A percentile compares a stretch with the other conserved stretches of the same genome.
Conservation (phyloP, 2,113 vertebrate genomes). For the Petrocephalus microphthalmus region DNA sequence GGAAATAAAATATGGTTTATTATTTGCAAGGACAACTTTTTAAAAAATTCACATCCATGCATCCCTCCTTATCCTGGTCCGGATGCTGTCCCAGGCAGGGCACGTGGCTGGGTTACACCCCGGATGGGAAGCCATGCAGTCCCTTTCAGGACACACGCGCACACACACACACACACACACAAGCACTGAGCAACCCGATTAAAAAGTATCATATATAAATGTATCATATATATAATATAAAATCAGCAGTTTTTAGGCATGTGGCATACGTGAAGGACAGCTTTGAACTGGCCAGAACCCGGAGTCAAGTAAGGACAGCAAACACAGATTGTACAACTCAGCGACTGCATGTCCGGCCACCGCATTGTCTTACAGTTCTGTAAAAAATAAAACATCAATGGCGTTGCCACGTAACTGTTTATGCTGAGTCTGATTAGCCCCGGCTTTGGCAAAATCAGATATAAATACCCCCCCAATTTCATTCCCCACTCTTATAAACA, state of each 20-base stretch:
- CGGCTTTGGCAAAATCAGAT: conserved; percentile 8
- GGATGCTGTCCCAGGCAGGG: neutral
- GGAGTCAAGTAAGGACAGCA: neutral
- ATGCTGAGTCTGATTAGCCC: conserved; percentile 19
- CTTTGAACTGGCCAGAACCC: neutral
- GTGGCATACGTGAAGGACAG: neutral
- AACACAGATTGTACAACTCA: neutral
- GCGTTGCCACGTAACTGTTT: neutral
- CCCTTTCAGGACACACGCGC: no score
- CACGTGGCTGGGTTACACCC: neutral
- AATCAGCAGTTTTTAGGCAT: neutral
- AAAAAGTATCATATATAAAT: neutral
- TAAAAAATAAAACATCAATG: neutral
- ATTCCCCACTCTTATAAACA: neutral
- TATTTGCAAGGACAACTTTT: neutral
- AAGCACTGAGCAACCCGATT: neutral
- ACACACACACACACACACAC: neutral
- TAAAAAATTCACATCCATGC: neutral
- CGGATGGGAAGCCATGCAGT: no score
- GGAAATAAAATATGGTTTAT: neutral
- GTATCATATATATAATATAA: neutral
- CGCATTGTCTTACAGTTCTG: neutral
- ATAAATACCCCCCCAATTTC: neutral
- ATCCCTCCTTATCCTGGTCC: neutral
- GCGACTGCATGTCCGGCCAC: neutral